Conservation (phyloP, 2,888 invertebrate genomes). For the Oscheius onirici region DNA sequence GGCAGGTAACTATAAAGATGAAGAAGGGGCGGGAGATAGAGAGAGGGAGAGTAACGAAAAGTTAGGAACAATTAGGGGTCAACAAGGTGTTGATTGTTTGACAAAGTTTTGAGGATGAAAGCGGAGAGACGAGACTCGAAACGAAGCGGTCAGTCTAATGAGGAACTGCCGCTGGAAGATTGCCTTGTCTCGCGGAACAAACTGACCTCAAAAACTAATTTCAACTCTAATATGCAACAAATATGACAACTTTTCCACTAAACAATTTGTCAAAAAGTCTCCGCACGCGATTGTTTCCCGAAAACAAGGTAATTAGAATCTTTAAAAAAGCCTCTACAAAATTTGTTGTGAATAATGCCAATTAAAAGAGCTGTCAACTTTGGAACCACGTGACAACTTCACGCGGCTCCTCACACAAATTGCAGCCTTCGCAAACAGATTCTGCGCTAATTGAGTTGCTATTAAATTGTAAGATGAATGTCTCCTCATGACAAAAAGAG, state of each 20-base stretch:
- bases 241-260: conserved; percentile 18
- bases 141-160: conserved; percentile 17
- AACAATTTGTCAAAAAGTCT: conserved; percentile 1
- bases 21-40: too few relatives aligned
- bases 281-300: neutral
- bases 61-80: too few relatives aligned
- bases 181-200: neutral
- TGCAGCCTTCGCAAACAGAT: conserved; percentile 7
- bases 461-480: conserved; percentile 1
- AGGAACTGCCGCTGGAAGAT: conserved; percentile 7
- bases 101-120: too few relatives aligned
- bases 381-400: neutral
- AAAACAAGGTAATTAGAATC: neutral
- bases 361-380: too few relatives aligned
- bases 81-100: too few relatives aligned
- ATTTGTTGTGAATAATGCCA: too few relatives aligned
- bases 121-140: too few relatives aligned
- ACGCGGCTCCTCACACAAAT: neutral
- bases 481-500: too few relatives aligned
- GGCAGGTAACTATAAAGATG: conserved; percentile 6
- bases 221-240: conserved; percentile 1
- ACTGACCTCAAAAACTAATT: conserved; percentile 13
- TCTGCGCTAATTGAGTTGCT: conserved; percentile 3
- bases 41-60: too few relatives aligned
- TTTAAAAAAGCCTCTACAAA: too few relatives aligned